Percentiles rank a stretch among this genome's conserved stretches.
phyloP scores from a whole-genome alignment of 1,140 invertebrate species.

The Drosophila sproati region DNA sequence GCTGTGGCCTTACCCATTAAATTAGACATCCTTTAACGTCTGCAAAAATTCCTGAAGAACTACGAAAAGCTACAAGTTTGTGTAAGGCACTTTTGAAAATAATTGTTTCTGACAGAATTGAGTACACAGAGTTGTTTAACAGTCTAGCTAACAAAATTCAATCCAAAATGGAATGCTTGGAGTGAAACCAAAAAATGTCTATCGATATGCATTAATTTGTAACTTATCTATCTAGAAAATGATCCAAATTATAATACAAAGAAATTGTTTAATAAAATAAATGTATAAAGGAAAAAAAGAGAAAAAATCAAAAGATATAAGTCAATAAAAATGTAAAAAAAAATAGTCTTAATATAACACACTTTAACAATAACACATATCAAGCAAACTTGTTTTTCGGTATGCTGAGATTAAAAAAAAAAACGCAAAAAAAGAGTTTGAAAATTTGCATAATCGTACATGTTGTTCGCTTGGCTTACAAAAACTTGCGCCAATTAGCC shows the following conservation, averaged over 20 bases:
- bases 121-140: constrained; percentile 11
- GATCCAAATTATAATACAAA: too few species aligned
- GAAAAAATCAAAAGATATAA: not conserved
- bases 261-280: too few species aligned
- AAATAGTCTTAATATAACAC: not conserved
- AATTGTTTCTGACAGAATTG: not conserved
- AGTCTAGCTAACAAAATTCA: not conserved
- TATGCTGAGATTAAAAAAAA: constrained; percentile 18
- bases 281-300: too few species aligned
- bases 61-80: constrained; percentile 1
- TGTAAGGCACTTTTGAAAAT: constrained; percentile 16
- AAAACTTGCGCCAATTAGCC: constrained; percentile 60
- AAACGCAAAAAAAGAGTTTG: constrained; percentile 5
- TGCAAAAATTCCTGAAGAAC: not conserved
- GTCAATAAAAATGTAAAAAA: not conserved
- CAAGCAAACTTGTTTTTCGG: constrained; percentile 28
- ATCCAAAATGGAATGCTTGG: not conserved
- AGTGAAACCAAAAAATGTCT: constrained; percentile 19
- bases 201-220: not conserved
- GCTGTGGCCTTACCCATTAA: constrained; percentile 49
- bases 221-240: too few species aligned
- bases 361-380: not conserved
- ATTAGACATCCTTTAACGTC: constrained; percentile 38
- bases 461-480: constrained; percentile 13
- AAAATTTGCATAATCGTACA: constrained; percentile 68